Evolutionary conservation across 2,888 invertebrate genomes (phyloP).

Genomic region (Rhorus exstirpatorius): DNA sequence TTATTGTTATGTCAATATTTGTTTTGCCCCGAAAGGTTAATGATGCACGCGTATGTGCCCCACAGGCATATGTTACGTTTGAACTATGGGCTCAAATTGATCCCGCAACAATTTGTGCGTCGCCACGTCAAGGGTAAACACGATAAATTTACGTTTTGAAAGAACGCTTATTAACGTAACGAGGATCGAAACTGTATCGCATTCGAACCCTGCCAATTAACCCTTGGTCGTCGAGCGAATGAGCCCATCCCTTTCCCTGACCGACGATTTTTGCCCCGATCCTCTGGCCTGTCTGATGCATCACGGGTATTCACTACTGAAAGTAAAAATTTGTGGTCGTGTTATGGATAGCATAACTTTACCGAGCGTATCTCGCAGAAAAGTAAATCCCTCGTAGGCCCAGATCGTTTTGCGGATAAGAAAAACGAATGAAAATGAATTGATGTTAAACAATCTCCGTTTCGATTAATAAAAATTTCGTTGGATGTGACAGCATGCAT

Average conservation of each 20-base stretch:
- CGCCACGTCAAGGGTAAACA: neutral
- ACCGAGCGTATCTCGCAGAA: neutral
- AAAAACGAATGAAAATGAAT: neutral
- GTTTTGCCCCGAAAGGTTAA: too few relatives aligned
- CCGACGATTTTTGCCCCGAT: neutral
- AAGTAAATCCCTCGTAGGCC: neutral
- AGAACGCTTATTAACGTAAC: slow-evolving; percentile 27
- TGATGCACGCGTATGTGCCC: too few relatives aligned
- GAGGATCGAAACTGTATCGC: slow-evolving; percentile 11
- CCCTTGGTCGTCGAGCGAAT: neutral
- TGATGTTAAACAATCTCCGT: too few relatives aligned
- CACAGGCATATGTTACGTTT: neutral
- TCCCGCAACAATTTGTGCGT: neutral
- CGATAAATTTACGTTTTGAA: slow-evolving; percentile 7
- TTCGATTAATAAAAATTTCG: too few relatives aligned
- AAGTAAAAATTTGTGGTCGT: neutral
- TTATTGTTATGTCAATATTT: too few relatives aligned
- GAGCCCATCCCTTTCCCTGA: neutral
- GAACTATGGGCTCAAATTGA: neutral
- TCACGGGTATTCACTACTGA: slow-evolving; percentile 9
- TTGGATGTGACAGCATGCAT: too few relatives aligned
- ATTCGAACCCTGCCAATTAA: slow-evolving; percentile 39
- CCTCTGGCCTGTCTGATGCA: neutral
- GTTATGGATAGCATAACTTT: neutral
- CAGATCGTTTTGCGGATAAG: neutral